phyloP scores from a whole-genome alignment of 2,888 invertebrate species.

The Leptinotarsa tumamoca region DNA sequence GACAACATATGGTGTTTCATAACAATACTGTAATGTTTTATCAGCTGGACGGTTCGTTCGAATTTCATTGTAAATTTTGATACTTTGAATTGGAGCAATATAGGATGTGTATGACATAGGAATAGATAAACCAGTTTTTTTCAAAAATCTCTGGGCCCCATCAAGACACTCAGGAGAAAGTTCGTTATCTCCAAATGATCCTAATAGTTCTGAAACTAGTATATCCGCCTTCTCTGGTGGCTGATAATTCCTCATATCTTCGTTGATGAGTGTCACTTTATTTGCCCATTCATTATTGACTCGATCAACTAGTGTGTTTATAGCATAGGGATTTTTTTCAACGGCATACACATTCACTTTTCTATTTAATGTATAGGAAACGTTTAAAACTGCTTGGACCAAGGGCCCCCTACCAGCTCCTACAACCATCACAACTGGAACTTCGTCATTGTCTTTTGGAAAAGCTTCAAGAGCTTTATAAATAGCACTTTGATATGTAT shows the following conservation, averaged over 20 bases:
- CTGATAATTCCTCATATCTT: slow-evolving; percentile 88
- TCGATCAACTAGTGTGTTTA: slow-evolving; percentile 83
- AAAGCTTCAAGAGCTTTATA: slow-evolving; percentile 78
- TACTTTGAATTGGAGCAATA: slow-evolving; percentile 92
- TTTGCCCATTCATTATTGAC: slow-evolving; percentile 83
- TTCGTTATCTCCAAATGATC: slow-evolving; percentile 98
- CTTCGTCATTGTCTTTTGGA: slow-evolving; percentile 64
- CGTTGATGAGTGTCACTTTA: slow-evolving; percentile 81
- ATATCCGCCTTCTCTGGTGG: slow-evolving; percentile 93
- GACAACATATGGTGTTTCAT: slow-evolving; percentile 93
- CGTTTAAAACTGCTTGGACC: slow-evolving; percentile 89
- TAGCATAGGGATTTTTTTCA: slow-evolving; percentile 98
- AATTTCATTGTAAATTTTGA: slow-evolving; percentile 86
- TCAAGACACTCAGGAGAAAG: slow-evolving; percentile 98
- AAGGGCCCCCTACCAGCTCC: slow-evolving; percentile 88
- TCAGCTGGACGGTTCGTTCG: slow-evolving; percentile 67
- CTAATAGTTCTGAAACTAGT: slow-evolving; percentile 86
- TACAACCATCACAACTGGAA: slow-evolving; percentile 70
- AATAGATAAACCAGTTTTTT: slow-evolving; percentile 92
- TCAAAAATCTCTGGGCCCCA: slow-evolving; percentile 89
- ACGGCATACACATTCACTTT: slow-evolving; percentile 91
- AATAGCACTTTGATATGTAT: slow-evolving; percentile 87
- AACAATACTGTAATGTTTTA: slow-evolving; percentile 69
- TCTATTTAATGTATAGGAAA: slow-evolving; percentile 71
- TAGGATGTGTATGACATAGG: slow-evolving; percentile 91